Conservation (phyloP, 2,888 invertebrate species). For the Thymelicus lineola region DNA sequence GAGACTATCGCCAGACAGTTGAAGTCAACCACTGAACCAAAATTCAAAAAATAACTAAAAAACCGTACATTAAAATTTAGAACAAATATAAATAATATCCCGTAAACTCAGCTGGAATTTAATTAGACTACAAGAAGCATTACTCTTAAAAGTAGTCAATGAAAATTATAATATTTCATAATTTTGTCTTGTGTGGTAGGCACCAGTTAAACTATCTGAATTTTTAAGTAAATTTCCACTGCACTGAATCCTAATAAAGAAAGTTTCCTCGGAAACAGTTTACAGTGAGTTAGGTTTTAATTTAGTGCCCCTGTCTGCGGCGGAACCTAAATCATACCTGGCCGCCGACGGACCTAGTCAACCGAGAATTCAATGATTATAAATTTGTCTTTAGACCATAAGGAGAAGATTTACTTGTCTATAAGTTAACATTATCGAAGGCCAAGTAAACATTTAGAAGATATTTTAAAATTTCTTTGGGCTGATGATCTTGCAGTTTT, state of each 20-base stretch:
- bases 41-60: too few species aligned
- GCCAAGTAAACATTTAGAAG: background rate
- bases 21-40: too few species aligned
- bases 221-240: slow-evolving; percentile 18
- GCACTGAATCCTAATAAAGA: slow-evolving; percentile 18
- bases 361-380: slow-evolving; percentile 36
- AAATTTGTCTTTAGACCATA: slow-evolving; percentile 33
- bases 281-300: slow-evolving; percentile 31
- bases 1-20: too few species aligned
- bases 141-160: too few species aligned
- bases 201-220: background rate
- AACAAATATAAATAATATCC: too few species aligned
- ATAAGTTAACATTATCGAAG: slow-evolving; percentile 7
- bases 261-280: slow-evolving; percentile 26
- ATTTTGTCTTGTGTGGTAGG: too few species aligned
- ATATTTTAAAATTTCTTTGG: background rate
- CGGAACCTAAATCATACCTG: slow-evolving; percentile 33
- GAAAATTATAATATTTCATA: too few species aligned
- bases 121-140: too few species aligned
- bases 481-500: too few species aligned
- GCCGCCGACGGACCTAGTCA: slow-evolving; percentile 28
- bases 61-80: too few species aligned
- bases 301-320: slow-evolving; percentile 29
- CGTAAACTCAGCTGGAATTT: too few species aligned
- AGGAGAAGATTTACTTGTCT: slow-evolving; percentile 30